A percentile compares a stretch with the other conserved stretches of the same genome.
Conservation (phyloP, 2,888 invertebrate genomes). For the Seira musarum region DNA sequence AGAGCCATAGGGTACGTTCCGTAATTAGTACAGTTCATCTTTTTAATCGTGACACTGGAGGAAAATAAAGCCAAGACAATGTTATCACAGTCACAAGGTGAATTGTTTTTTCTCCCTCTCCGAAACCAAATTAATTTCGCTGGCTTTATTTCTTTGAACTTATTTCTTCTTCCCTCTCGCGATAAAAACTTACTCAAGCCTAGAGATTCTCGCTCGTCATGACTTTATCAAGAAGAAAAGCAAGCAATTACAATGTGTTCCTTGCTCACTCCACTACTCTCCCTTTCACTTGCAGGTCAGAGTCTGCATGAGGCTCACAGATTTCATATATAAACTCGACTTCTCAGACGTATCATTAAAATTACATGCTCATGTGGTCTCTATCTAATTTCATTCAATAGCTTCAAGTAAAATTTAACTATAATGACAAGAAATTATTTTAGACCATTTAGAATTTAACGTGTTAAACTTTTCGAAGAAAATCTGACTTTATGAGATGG, state of each 20-base stretch:
- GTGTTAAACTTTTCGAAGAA: neutral
- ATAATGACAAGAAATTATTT: neutral
- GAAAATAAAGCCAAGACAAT: conserved; percentile 13
- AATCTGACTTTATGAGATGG: too few species aligned
- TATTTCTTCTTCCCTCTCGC: neutral
- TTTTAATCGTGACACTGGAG: conserved; percentile 13
- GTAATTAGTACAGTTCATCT: conserved; percentile 13
- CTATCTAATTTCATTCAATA: conserved; percentile 10
- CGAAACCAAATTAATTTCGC: conserved; percentile 3
- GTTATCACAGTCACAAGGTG: neutral
- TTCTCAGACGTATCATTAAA: conserved; percentile 2
- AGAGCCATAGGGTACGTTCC: conserved; percentile 14
- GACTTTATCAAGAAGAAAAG: too few species aligned
- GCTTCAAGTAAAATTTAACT: conserved; percentile 2
- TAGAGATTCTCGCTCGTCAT: neutral
- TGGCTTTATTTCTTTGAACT: neutral
- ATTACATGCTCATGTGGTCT: conserved; percentile 15
- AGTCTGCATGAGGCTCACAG: too few species aligned
- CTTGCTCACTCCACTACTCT: too few species aligned
- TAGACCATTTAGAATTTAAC: neutral
- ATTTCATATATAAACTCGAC: neutral
- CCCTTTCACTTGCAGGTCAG: too few species aligned
- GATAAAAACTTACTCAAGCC: conserved; percentile 3
- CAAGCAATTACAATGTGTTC: neutral
- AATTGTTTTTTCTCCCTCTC: neutral